These are phyloP conservation scores for Actinia equina DNA, from an alignment of 64 coral and sea anemone genomes.

Conservation along the genomic window DNA sequence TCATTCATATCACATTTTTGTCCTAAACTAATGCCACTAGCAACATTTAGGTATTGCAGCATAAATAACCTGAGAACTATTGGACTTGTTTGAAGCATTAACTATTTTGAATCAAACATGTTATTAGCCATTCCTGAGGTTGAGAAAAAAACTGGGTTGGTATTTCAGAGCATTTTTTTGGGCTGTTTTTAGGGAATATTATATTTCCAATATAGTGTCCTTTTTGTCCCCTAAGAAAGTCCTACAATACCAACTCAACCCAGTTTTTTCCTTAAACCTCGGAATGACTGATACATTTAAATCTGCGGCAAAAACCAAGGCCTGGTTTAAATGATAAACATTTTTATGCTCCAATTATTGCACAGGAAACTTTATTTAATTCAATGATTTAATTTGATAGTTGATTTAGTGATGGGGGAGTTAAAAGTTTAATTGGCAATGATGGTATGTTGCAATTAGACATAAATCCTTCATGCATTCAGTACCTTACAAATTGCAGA, in stretches of 20 bases:
- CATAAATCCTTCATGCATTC: too few relatives aligned
- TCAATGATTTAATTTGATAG: not conserved
- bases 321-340: not conserved
- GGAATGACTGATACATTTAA: not conserved
- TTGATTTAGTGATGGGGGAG: too few relatives aligned
- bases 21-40: not conserved
- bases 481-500: too few relatives aligned
- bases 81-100: not conserved
- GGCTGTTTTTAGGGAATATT: too few relatives aligned
- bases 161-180: too few relatives aligned
- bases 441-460: too few relatives aligned
- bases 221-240: too few relatives aligned
- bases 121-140: not conserved
- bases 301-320: not conserved
- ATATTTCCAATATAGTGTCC: too few relatives aligned
- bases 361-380: not conserved
- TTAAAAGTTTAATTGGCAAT: too few relatives aligned
- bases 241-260: too few relatives aligned
- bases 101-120: not conserved
- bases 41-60: not conserved
- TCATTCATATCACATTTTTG: not conserved
- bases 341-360: not conserved
- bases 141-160: too few relatives aligned
- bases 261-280: too few relatives aligned
- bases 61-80: not conserved